Conservation (phyloP, 2,888 invertebrate genomes). For the Caenorhabditis auriculariae region DNA sequence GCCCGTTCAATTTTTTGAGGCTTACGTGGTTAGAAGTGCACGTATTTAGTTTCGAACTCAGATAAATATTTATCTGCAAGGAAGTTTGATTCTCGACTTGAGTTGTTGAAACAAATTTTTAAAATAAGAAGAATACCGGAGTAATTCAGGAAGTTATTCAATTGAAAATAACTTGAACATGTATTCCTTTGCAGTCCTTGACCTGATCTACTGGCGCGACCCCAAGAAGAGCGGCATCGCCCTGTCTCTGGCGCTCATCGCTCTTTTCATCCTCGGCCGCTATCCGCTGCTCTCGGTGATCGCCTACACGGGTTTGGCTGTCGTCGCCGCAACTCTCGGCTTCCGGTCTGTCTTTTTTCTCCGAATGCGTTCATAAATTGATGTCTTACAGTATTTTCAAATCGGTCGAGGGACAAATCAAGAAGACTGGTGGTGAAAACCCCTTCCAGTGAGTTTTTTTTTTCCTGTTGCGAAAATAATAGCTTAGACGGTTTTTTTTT, state of each 20-base stretch:
- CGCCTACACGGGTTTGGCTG: conserved; percentile 84
- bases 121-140: too few species aligned
- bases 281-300: conserved; percentile 71
- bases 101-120: too few species aligned
- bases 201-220: conserved; percentile 93
- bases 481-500: background rate
- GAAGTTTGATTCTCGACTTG: too few species aligned
- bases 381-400: conserved; percentile 31
- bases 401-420: conserved; percentile 65
- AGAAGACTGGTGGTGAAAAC: conserved; percentile 91
- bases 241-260: conserved; percentile 83
- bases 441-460: conserved; percentile 84
- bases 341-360: conserved; percentile 76
- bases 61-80: too few species aligned
- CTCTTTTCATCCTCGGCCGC: conserved; percentile 85
- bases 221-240: conserved; percentile 90
- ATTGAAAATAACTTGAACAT: background rate
- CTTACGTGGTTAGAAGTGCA: too few species aligned
- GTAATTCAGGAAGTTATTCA: background rate
- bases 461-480: background rate
- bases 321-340: conserved; percentile 82
- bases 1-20: too few species aligned
- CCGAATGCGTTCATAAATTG: conserved; percentile 66
- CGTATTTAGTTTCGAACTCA: too few species aligned
- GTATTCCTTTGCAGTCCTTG: conserved; percentile 45